These are phyloP conservation scores for Papilio machaon DNA, from an alignment of 1,140 invertebrate genomes.

Conservation along the genomic window DNA sequence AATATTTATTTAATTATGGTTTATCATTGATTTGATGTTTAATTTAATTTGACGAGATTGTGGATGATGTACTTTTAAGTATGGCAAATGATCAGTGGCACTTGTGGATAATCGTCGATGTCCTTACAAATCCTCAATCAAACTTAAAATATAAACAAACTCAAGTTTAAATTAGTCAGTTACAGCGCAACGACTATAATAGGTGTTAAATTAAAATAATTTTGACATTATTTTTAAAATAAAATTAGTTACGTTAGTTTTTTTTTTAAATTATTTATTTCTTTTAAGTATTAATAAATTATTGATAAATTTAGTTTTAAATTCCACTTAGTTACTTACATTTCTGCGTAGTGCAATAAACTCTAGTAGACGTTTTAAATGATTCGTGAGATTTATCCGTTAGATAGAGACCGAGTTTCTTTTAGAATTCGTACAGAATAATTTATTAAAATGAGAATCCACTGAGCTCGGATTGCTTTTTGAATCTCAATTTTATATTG, in stretches of 20 bases:
- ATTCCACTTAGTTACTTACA: not conserved
- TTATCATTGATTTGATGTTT: not conserved
- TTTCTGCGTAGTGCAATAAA: not conserved
- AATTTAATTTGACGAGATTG: not conserved
- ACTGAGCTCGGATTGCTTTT: not conserved
- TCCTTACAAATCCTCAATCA: no score
- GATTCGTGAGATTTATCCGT: slow-evolving; percentile 26
- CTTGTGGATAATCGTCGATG: no score
- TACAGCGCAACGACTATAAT: no score
- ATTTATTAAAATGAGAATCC: slow-evolving; percentile 24
- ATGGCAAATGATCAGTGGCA: no score
- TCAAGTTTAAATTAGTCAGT: no score
- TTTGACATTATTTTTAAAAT: no score
- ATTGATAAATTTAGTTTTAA: not conserved
- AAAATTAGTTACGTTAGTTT: no score
- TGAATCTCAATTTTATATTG: slow-evolving; percentile 5
- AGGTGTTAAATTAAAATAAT: no score
- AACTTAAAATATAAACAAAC: no score
- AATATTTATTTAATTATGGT: not conserved
- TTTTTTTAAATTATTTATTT: no score
- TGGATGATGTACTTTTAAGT: no score
- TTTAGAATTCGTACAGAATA: slow-evolving; percentile 7
- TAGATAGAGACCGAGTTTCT: not conserved
- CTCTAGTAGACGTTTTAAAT: not conserved
- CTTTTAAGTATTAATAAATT: not conserved